These are phyloP conservation scores for Strix occidentalis DNA, from an alignment of 2,797 vertebrate genomes.

Conservation along the genomic window DNA sequence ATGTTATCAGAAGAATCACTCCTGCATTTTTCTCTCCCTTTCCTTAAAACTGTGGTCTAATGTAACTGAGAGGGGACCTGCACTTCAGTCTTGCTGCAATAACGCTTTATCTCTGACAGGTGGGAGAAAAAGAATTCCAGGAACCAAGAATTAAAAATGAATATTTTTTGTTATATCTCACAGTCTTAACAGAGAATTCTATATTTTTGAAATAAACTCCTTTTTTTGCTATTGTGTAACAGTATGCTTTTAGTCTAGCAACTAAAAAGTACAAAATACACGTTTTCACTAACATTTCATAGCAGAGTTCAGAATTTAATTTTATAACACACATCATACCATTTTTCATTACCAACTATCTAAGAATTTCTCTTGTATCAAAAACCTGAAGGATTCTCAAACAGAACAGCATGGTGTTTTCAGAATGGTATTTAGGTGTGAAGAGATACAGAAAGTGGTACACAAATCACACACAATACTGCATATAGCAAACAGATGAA, in stretches of 20 bases:
- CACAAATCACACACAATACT: not conserved
- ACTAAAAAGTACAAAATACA: not conserved
- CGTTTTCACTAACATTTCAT: not conserved
- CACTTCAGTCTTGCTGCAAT: not conserved
- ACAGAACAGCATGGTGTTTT: conserved; percentile 26
- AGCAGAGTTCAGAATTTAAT: conserved; percentile 36
- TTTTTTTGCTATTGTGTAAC: not conserved
- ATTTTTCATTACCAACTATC: conserved; percentile 7
- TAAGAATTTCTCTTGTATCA: not conserved
- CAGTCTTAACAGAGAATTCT: not conserved
- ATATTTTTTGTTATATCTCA: not conserved
- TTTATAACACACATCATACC: not conserved
- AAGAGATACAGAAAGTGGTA: not conserved
- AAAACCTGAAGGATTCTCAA: conserved; percentile 12
- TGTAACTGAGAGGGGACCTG: not conserved
- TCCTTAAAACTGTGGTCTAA: not conserved
- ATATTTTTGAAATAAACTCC: not conserved
- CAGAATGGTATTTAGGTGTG: conserved; percentile 27
- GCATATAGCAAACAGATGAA: not conserved
- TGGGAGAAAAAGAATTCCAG: not conserved
- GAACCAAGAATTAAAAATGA: not conserved
- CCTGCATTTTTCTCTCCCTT: not conserved
- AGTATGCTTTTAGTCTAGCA: not conserved
- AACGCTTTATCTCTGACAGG: not conserved
- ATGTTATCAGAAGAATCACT: not conserved